phyloP scores from a whole-genome alignment of 2,888 invertebrate genomes.

The Polyploca ridens region DNA sequence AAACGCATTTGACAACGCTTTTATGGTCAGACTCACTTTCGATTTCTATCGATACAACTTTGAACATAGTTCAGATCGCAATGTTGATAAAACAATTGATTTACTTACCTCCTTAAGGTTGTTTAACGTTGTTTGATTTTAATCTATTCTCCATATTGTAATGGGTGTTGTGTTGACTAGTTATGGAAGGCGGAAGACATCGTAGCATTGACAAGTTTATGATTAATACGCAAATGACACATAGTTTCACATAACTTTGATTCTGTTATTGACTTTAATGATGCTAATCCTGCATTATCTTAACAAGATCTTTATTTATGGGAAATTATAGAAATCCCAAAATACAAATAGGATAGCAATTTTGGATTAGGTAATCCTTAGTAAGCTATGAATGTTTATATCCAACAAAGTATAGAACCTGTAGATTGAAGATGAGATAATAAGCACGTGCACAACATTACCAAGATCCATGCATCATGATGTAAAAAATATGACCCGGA shows the following conservation, averaged over 20 bases:
- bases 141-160: not conserved
- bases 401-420: not conserved
- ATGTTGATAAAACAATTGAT: slow-evolving; percentile 7
- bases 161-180: not conserved
- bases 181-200: no score
- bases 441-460: not conserved
- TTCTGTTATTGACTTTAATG: not conserved
- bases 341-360: not conserved
- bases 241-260: no score
- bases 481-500: slow-evolving; percentile 3
- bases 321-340: no score
- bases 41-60: not conserved
- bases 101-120: not conserved
- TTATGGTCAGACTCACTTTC: slow-evolving; percentile 1
- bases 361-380: not conserved
- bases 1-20: slow-evolving; percentile 18
- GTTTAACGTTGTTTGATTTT: not conserved
- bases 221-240: not conserved
- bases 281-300: not conserved
- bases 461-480: slow-evolving; percentile 6
- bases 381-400: not conserved
- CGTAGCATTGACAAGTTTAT: not conserved
- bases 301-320: not conserved
- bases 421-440: slow-evolving; percentile 5
- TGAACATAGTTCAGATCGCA: not conserved